Percentiles rank a stretch among this genome's conserved stretches.
These are phyloP conservation scores for Semicossyphus pulcher DNA, from an alignment of 2,113 vertebrate genomes.

Conservation along the genomic window DNA sequence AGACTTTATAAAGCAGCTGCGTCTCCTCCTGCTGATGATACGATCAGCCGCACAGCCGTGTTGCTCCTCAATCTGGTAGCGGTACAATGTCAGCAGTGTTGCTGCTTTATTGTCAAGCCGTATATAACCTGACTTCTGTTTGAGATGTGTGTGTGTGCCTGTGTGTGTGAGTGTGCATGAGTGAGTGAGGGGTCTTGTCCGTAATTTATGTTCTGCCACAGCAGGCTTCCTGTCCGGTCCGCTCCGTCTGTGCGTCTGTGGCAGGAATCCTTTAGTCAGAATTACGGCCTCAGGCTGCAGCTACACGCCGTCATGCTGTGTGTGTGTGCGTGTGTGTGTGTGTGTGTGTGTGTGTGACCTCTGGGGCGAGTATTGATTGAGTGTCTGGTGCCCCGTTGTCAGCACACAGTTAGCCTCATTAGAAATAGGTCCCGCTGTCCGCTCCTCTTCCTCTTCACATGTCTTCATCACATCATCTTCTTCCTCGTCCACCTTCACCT, in stretches of 20 bases:
- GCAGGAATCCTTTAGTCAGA: conserved; percentile 70
- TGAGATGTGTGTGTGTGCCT: not conserved
- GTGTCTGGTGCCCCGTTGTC: conserved; percentile 68
- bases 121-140: not conserved
- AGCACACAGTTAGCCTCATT: conserved; percentile 70
- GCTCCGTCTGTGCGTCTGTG: conserved; percentile 32
- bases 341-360: conserved; percentile 41
- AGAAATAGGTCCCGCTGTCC: conserved; percentile 57
- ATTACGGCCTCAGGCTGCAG: conserved; percentile 53
- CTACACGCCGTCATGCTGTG: conserved; percentile 25
- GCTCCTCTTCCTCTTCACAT: conserved; percentile 28
- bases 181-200: conserved; percentile 13
- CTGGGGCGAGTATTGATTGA: conserved; percentile 67
- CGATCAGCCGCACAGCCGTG: not conserved
- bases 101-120: not conserved
- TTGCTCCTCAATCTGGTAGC: conserved; percentile 4
- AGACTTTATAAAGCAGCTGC: conserved; percentile 4
- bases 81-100: not conserved
- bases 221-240: conserved; percentile 49
- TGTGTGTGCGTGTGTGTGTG: conserved; percentile 5
- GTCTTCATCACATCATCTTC: conserved; percentile 45
- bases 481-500: conserved; percentile 9
- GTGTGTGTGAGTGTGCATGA: not conserved
- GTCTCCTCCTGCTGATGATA: conserved; percentile 8
- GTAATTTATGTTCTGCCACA: conserved; percentile 55